A percentile compares a stretch with the other conserved stretches of the same genome.
Evolutionary conservation across 2,797 vertebrate species (phyloP).

Genomic region (Scarus forsteni): DNA sequence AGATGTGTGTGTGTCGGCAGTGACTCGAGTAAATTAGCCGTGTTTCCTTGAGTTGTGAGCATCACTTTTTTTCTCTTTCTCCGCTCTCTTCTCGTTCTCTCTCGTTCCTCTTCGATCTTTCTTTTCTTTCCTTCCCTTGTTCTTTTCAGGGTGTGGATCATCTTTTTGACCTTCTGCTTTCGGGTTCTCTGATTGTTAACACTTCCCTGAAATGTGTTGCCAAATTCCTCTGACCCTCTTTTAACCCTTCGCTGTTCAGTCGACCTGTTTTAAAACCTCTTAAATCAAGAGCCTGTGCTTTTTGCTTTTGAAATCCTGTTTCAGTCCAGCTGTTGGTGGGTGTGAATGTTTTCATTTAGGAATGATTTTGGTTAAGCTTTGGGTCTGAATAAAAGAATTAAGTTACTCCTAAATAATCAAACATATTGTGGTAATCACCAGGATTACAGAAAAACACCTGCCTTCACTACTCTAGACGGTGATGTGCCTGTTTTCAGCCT

Average conservation of each 20-base stretch:
- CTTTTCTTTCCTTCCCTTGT: not conserved
- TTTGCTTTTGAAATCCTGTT: too few relatives aligned
- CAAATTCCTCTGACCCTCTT: not conserved
- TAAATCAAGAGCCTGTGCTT: not conserved
- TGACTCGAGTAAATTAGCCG: slow-evolving; percentile 56
- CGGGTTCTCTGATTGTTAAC: not conserved
- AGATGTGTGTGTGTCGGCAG: slow-evolving; percentile 24
- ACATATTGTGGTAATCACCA: too few relatives aligned
- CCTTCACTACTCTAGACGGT: too few relatives aligned
- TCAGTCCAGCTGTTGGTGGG: too few relatives aligned
- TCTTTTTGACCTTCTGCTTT: slow-evolving; percentile 4
- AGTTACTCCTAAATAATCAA: too few relatives aligned
- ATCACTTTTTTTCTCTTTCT: slow-evolving; percentile 2
- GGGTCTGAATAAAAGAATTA: too few relatives aligned
- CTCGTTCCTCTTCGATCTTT: not conserved
- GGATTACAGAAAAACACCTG: too few relatives aligned
- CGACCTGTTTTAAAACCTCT: not conserved
- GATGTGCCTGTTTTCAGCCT: too few relatives aligned
- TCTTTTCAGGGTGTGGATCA: not conserved
- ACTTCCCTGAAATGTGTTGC: not conserved
- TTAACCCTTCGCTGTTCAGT: not conserved
- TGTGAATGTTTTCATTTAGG: too few relatives aligned
- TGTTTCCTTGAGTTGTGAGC: slow-evolving; percentile 55
- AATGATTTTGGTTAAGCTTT: too few relatives aligned
- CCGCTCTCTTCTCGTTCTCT: slow-evolving; percentile 1